Percentiles rank a stretch among this genome's conserved stretches.
These are phyloP conservation scores for Silurus asotus DNA, from an alignment of 2,113 vertebrate species.

Conservation along the genomic window DNA sequence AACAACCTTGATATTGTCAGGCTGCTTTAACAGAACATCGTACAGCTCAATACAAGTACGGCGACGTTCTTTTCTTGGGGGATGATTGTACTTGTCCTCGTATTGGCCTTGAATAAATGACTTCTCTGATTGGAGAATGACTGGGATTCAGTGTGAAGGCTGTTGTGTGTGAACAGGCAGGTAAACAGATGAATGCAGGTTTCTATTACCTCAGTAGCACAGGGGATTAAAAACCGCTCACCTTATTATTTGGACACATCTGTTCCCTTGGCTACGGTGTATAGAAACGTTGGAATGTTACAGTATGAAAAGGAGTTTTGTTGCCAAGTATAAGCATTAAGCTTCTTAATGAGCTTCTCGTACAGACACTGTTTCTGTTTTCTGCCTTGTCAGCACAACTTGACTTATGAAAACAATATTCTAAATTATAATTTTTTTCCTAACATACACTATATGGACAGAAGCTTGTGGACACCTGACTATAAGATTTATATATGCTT, in stretches of 20 bases:
- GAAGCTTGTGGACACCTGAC: no score
- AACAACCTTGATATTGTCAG: neutral
- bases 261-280: neutral
- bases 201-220: neutral
- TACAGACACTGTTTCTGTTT: constrained; percentile 23
- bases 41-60: neutral
- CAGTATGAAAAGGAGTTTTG: neutral
- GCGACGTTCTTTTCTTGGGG: neutral
- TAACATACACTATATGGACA: no score
- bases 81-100: neutral
- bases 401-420: neutral
- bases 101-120: neutral
- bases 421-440: neutral
- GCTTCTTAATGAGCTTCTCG: constrained; percentile 41
- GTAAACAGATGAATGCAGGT: neutral
- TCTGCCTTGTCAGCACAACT: constrained; percentile 16
- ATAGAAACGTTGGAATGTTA: neutral
- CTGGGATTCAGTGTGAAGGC: neutral
- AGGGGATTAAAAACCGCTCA: neutral
- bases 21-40: neutral
- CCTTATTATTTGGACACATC: neutral
- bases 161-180: neutral
- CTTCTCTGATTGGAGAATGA: neutral
- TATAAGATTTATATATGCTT: no score
- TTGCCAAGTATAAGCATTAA: neutral